Percentiles rank a stretch among this genome's conserved stretches.
phyloP scores from a whole-genome alignment of 2,888 invertebrate species.

The Mantis religiosa region DNA sequence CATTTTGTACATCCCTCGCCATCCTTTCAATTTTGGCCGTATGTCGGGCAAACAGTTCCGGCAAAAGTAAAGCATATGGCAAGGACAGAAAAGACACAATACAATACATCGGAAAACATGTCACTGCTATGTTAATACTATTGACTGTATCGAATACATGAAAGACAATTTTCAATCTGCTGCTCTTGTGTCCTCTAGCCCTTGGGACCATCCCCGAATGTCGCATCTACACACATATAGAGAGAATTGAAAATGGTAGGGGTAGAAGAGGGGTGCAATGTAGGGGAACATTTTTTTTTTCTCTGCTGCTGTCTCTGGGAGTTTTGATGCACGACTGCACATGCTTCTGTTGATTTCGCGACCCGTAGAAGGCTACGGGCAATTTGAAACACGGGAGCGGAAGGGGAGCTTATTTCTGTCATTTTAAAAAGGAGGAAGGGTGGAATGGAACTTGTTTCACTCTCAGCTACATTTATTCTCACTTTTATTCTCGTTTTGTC shows the following conservation, averaged over 20 bases:
- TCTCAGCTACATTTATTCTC: not conserved
- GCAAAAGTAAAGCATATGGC: conserved; percentile 20
- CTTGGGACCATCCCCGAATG: not conserved
- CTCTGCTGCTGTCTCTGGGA: not conserved
- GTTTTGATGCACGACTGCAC: conserved; percentile 10
- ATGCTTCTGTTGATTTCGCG: not conserved
- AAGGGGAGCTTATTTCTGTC: not conserved
- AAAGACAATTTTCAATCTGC: conserved; percentile 30
- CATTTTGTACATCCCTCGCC: not conserved
- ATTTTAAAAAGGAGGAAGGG: not conserved
- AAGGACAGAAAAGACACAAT: conserved; percentile 8
- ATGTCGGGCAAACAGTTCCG: conserved; percentile 12
- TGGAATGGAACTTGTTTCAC: not conserved
- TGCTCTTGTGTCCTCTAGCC: not conserved
- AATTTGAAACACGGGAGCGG: not conserved
- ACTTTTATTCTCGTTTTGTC: not conserved
- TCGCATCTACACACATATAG: not conserved
- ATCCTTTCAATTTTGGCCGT: not conserved
- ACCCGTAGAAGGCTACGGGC: not conserved
- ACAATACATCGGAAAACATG: not conserved
- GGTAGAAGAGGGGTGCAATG: not conserved
- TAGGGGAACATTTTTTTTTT: not conserved
- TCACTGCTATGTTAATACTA: conserved; percentile 20
- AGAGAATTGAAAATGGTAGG: not conserved
- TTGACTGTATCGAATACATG: conserved; percentile 31